Evolutionary conservation across 37 sponge, comb jelly and placozoan genomes (phyloP), one percentile per base, ranked within the genome.

Genomic region (Tethya wilhelma): DNA sequence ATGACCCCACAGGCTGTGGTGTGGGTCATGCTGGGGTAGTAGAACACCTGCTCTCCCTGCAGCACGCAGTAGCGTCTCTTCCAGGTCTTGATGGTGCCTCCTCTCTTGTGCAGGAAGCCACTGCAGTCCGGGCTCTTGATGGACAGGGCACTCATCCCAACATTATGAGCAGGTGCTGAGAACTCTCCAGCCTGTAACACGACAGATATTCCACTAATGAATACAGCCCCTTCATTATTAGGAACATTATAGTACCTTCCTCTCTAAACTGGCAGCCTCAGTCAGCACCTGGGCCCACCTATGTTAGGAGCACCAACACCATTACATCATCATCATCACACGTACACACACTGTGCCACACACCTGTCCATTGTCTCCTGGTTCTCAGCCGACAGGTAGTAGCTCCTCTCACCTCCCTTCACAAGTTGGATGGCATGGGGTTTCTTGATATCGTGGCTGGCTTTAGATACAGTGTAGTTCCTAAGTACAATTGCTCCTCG

Each of bases 321-420:
- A 11, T 49, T 49, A 20, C 19, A n/a, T n/a, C n/a, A n/a, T n/a
- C n/a, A n/a, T n/a, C n/a, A n/a, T n/a, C n/a, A n/a, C n/a, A 69
- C 19, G 9, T 3, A 67, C 41, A 30, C 26, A 30, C 7, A 44
- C 44, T 11, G 41, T 69, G 70, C 22, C 2, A 69, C 84, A 22
- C 39, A 87, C 87, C 56, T 79, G 55, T 81, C 76, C 87, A 87
- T 87, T 38, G 80, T 75, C 49, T 42, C 74, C 30, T 87, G 78
- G 0, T 66, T 31, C 28, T 87, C 87, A 41, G 82, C 81, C 38
- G 56, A 23, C 20, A 87, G 41, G 49, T 33, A 63, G 75, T 87
- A 87, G 20, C 69, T 73, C 64, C 75, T 32, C 28, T 70, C 75
- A 12, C 87, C 87, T n/a, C 87, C 87, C 59, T 87, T 87, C 34